Conservation (phyloP, 37 sponge, comb jelly and placozoan genomes). For the Chondrilla cf. caribensis region DNA sequence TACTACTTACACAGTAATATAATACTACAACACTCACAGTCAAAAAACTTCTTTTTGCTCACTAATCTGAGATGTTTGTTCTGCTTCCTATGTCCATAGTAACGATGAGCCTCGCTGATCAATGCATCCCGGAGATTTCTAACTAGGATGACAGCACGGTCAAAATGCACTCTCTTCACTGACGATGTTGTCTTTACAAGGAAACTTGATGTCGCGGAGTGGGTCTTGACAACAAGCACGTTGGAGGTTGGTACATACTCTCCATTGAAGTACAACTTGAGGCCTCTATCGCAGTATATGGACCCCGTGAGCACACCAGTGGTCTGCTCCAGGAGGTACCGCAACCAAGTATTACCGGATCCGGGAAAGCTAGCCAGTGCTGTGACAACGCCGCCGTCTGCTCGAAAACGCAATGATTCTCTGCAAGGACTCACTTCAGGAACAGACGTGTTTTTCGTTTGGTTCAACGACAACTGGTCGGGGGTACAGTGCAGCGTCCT, state of each 20-base stretch:
- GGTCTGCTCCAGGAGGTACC: conserved; percentile 69
- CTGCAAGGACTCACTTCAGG: background rate
- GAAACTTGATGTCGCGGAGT: conserved; percentile 23
- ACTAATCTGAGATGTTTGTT: background rate
- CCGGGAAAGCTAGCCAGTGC: conserved; percentile 81
- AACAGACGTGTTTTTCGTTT: too few species aligned
- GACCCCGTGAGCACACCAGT: conserved; percentile 76
- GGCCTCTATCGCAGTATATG: conserved; percentile 62
- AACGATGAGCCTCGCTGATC: conserved; percentile 64
- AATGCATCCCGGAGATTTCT: conserved; percentile 61
- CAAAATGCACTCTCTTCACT: conserved; percentile 27
- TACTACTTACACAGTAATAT: too few species aligned
- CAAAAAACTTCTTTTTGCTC: background rate
- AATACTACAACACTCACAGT: background rate
- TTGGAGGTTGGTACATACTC: conserved; percentile 53
- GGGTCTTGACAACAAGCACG: conserved; percentile 69
- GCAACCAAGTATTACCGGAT: conserved; percentile 80
- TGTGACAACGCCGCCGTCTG: conserved; percentile 26
- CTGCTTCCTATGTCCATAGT: background rate
- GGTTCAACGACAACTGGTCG: background rate
- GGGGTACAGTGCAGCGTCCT: background rate
- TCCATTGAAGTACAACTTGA: conserved; percentile 51
- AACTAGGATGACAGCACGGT: conserved; percentile 58
- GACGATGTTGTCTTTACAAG: conserved; percentile 16
- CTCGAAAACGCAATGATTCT: conserved; percentile 26